Evolutionary conservation across 2,888 invertebrate species (phyloP), one percentile per base, ranked within the genome.

Genomic region (Tricholauxania praeusta): DNA sequence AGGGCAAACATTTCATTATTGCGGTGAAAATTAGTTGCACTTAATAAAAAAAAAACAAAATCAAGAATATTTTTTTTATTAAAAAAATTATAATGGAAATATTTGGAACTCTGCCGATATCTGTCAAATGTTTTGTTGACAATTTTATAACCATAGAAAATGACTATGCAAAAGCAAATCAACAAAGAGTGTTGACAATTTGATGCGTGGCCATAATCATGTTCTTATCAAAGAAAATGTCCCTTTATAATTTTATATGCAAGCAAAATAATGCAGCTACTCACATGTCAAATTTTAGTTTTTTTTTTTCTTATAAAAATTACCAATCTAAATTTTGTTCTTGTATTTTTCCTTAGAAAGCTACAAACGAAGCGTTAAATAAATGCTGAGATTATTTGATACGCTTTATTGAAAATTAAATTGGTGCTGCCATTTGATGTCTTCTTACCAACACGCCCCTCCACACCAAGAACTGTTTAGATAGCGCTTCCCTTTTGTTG

Each of bases 21-120:
- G 74, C 68, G 47, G 73, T 49, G 64, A 67, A 78, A 80, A 78
- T 79, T 78, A 74, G 76, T 73, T 75, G 75, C 78, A 74, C 64
- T 74, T 76, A 76, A 75, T 73, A 75, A 75, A 72, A 75, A 76
- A 77, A 17, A 48, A 22, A 3, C n/a, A 28, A 48, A 17, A 63
- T 10, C 48, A 63, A 8, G n/a, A 47, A 48, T n/a, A 48, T 14
- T 60, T 22, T 12, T 60, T 7, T 32, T 60, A 12, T 39, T 22
- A 55, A 55, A 55, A 15, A 39, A 53, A 53, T 15, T 17, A 17
- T 19, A 53, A 19, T 19, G 53, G n/a, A 53, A 53, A 19, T 17
- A 53, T 53, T 19, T 17, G 22, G 19, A 10, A 55, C 17, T 19
- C 57, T 19, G 22, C 57, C 4, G 28, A 12, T 57, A 39, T 1